A percentile compares a stretch with the other conserved stretches of the same genome.
Evolutionary conservation across 1,140 invertebrate species (phyloP).

Genomic region (Lithobius niger): DNA sequence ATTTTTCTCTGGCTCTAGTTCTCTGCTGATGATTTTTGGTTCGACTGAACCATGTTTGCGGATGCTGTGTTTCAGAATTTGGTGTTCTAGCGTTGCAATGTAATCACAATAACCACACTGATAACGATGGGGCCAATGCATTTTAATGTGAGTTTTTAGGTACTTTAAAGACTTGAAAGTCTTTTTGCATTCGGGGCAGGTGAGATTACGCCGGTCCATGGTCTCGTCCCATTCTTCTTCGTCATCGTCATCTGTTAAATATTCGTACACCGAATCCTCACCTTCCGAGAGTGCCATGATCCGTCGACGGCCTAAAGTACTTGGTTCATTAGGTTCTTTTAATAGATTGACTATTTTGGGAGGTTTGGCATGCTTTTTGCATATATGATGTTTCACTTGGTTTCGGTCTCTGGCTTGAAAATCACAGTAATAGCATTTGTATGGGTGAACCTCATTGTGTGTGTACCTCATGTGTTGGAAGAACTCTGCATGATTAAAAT

Average conservation of each 20-base stretch:
- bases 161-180: conserved; percentile 14
- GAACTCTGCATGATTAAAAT: conserved; percentile 7
- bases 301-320: not conserved
- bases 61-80: conserved; percentile 9
- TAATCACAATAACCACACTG: conserved; percentile 15
- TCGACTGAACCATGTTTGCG: conserved; percentile 2
- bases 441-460: conserved; percentile 14
- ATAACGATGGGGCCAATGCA: conserved; percentile 8
- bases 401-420: conserved; percentile 15
- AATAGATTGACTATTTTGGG: conserved; percentile 8
- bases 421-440: conserved; percentile 14
- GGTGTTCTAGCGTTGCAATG: conserved; percentile 6
- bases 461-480: conserved; percentile 9
- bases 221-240: not conserved
- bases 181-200: conserved; percentile 16
- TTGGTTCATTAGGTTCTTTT: not conserved
- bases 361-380: conserved; percentile 11
- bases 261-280: conserved; percentile 10
- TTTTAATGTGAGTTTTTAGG: conserved; percentile 15
- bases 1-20: conserved; percentile 12
- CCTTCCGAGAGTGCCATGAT: conserved; percentile 11
- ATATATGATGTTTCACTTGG: conserved; percentile 14
- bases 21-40: conserved; percentile 9
- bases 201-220: not conserved
- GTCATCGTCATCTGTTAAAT: conserved; percentile 9